Evolutionary conservation across 1,140 invertebrate species (phyloP), one percentile per base, ranked within the genome.

Genomic region (Panagrolaimus sp.): DNA sequence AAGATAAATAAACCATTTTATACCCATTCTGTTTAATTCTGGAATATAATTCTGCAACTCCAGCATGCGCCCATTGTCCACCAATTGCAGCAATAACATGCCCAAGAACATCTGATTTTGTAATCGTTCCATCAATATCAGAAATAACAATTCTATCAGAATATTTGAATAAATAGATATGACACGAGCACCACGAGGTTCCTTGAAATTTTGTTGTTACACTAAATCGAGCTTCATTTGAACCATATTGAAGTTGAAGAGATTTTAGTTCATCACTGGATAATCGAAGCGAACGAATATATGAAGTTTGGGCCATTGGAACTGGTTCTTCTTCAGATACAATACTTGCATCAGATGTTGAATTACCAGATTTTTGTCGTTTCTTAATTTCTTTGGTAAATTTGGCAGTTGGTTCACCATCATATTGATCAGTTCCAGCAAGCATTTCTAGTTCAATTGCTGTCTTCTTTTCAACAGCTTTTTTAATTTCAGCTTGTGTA

Each of bases 101-200:
- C 14, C 96, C 96, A 62, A 99, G 85, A 0, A 99, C 96, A 86
- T 99, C 96, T 0, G 94, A 89, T 88, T 95, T 97, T 28, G 96
- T 99, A 69, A 99, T 99, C 14, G 96, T 99, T n/a, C 96, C 96
- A 86, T 99, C 96, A 82, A 99, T 98, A 84, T 99, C 96, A 0
- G 94, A 98, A 75, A 99, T 93, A 45, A 99, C 93, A 74, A 99
- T 90, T 85, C 94, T 95, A 83, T 98, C 95, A 84, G 93, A 90
- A 87, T 92, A 90, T 71, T 91, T 89, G 94, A 96, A 98, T 72
- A 93, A 89, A 86, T 96, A 99, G 68, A 99, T 90, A 83, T 95
- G 91, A 83, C 95, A 98, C 78, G 91, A 91, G 86, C 95, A 98
- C 62, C 90, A 87, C 7, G 92, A 91, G 7, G 96, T 99, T 52